Base-by-base conservation (phyloP, 2,888 invertebrate species). In the Sesia apiformis region DNA sequence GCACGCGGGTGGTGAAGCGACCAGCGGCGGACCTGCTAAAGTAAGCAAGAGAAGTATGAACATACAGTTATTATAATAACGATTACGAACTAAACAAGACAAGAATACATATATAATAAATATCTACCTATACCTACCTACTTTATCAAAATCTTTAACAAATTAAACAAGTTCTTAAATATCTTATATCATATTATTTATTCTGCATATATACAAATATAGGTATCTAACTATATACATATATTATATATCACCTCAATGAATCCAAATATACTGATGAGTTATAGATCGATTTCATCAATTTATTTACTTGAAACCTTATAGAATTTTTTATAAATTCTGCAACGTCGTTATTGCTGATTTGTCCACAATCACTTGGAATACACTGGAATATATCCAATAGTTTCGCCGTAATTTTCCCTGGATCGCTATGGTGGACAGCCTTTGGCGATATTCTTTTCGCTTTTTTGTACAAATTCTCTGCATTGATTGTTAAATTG, bases 191-290 rank as follows among this genome's bases (percentile, higher is more conserved):
- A 46, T 46, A 46, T 7, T 46, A 7, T n/a, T 8, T 46, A 46
- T 7, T 23, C 8, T 49, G n/a, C 4, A 5, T 49, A n/a, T 8
- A 3, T 5, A 5, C 4, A 38, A 5, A 39, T 23, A 23, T 3
- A 4, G 7, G 42, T 2, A 49, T 3, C 8, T 49, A 49, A 49
- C 8, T 49, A n/a, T 8, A 49, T 5, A 5, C 4, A 38, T 38
- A 39, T 3, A 4, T 46, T 50, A 23, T 23, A 56, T 67, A 76
- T 84, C 83, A 84, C 63, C 81, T 86, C 56, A 86, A 64, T n/a
- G 76, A 75, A 54, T 86, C 81, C 54, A 88, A 74, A 72, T 76
- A 86, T 5, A 67, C 38, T 3, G 84, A 70, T 2, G 84, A 85
- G 56, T 85, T 84, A 60, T 79, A 60, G 38, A 88, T 77, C 3